Evolutionary conservation across 2,113 vertebrate genomes (phyloP), one percentile per base, ranked within the genome.

Genomic region (Pseudonaja textilis): DNA sequence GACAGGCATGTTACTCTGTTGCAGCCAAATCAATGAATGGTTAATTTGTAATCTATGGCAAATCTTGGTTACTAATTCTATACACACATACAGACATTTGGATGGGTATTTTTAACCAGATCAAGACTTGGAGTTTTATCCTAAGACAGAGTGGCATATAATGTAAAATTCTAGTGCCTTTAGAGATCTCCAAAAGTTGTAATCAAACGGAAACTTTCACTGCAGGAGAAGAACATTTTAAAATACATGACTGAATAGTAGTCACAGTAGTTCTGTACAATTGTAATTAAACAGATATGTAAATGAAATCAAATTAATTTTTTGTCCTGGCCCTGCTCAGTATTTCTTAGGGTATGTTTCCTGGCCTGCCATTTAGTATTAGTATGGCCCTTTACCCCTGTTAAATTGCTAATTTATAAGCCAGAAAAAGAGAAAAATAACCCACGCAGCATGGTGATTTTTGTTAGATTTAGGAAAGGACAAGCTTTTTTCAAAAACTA

Each of bases 111-210:
- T 92, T 95, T 26, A 52, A 95, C 93, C 93, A 89, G 96, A 92
- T 29, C 90, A 95, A 97, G 95, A 54, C 29, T 91, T 95, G 95
- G 91, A 94, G 93, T 93, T 96, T 96, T 93, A 86, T 91, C 88
- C 90, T 85, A 94, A 91, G 89, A 93, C 96, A 92, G n/a, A 81
- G 6, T 5, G 3, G 34, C 74, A 22, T 81, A 42, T 81, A 81
- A 81, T 81, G 18, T 42, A 81, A 23, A 39, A 8, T 81, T 39
- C 34, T 39, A 81, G 69, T 39, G 5, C 34, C 69, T 39, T 81
- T 16, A 39, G 16, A 81, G 69, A 81, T 39, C 69, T 81, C 20
- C 7, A 81, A 42, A 81, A 81, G 12, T 9, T 81, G 18, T 81
- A 34, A 42, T 81, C 34, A 39, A 81, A 81, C 1, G 22, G 74